phyloP scores from a whole-genome alignment of 92 coral and sea anemone species.

The Actinostola sp. region DNA sequence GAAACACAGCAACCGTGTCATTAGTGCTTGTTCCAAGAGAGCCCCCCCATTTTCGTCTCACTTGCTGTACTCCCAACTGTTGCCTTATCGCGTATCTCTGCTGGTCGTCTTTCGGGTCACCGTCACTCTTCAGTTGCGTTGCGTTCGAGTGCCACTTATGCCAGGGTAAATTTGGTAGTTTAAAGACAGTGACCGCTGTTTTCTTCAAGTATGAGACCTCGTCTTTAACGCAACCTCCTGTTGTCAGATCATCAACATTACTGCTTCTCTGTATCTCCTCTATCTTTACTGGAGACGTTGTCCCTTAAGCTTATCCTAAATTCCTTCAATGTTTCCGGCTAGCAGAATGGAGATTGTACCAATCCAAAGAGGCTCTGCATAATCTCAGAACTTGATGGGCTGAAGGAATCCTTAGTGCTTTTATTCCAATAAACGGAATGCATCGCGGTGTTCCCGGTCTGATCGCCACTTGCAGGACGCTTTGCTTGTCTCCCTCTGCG shows the following conservation, averaged over 20 bases:
- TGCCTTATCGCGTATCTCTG: constrained; percentile 67
- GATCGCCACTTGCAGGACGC: constrained; percentile 50
- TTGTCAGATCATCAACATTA: constrained; percentile 64
- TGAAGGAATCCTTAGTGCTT: constrained; percentile 22
- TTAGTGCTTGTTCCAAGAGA: constrained; percentile 51
- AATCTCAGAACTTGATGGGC: constrained; percentile 39
- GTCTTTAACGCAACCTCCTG: constrained; percentile 41
- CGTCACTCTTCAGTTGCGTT: constrained; percentile 45
- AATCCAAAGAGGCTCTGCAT: constrained; percentile 53
- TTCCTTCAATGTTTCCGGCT: constrained; percentile 26
- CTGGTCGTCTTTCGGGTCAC: constrained; percentile 24
- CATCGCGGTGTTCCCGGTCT: constrained; percentile 41
- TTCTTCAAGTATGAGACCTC: constrained; percentile 55
- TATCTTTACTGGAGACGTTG: constrained; percentile 42
- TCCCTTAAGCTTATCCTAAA: constrained; percentile 24
- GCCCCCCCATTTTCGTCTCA: constrained; percentile 50
- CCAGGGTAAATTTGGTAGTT: constrained; percentile 47
- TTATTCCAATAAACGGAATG: constrained; percentile 48
- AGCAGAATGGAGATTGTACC: constrained; percentile 50
- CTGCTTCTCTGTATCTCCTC: constrained; percentile 49
- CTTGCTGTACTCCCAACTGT: constrained; percentile 47
- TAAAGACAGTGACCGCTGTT: constrained; percentile 44
- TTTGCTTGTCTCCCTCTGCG: constrained; percentile 43
- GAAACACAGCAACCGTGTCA: constrained; percentile 39
- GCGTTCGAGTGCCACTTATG: constrained; percentile 76